These are phyloP conservation scores for Pristionchus pacificus DNA, from an alignment of 1,140 invertebrate species.

Conservation along the genomic window DNA sequence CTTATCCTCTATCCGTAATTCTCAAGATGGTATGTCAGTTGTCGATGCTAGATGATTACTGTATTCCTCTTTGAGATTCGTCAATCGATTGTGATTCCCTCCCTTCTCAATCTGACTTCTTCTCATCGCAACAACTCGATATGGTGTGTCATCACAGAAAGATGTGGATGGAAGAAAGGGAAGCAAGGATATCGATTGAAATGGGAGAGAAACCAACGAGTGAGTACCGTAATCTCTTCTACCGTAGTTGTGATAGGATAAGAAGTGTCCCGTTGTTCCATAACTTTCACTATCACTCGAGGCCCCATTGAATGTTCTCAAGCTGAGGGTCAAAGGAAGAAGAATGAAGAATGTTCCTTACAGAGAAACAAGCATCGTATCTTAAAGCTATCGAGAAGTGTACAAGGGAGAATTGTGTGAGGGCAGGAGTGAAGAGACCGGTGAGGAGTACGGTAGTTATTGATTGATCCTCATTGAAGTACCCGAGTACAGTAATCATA, in stretches of 20 bases:
- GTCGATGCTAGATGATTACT: too few species aligned
- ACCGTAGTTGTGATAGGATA: too few species aligned
- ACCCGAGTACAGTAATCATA: conserved; percentile 5
- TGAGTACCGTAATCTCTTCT: conserved; percentile 10
- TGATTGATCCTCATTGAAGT: conserved; percentile 1
- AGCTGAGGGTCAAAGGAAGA: background rate
- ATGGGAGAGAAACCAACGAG: conserved; percentile 23
- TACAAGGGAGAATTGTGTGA: conserved; percentile 26
- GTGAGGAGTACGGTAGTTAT: background rate
- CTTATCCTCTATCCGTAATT: too few species aligned
- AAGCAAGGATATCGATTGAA: conserved; percentile 11
- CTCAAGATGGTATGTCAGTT: too few species aligned
- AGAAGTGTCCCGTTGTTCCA: too few species aligned
- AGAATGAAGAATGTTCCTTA: conserved; percentile 3
- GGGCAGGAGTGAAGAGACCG: conserved; percentile 8
- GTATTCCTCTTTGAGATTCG: background rate
- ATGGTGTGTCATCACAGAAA: conserved; percentile 40
- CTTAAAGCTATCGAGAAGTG: conserved; percentile 20
- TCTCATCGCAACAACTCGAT: conserved; percentile 37
- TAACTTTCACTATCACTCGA: too few species aligned
- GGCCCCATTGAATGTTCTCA: too few species aligned
- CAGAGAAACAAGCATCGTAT: conserved; percentile 26
- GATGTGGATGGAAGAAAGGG: conserved; percentile 35
- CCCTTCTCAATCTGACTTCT: conserved; percentile 31
- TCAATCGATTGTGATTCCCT: background rate